A percentile compares a stretch with the other conserved stretches of the same genome.
These are phyloP conservation scores for Florisuga fusca DNA, from an alignment of 2,797 vertebrate genomes.

Conservation along the genomic window DNA sequence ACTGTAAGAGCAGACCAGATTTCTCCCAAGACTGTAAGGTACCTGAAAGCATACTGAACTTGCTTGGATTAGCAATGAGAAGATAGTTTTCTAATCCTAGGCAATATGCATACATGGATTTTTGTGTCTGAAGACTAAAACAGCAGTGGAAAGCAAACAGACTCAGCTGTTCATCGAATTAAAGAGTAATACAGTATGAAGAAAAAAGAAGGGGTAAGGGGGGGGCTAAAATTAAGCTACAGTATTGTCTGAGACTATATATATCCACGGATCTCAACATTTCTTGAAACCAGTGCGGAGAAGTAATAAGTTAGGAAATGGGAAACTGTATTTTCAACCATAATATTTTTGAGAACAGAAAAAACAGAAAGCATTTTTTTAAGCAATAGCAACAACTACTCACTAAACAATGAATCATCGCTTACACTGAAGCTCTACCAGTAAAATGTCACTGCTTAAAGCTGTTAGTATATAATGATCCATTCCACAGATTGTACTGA, in stretches of 20 bases:
- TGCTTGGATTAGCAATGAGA: not conserved
- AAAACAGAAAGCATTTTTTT: not conserved
- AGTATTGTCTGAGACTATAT: not conserved
- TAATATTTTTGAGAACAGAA: not conserved
- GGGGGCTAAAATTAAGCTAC: not conserved
- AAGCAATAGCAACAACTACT: not conserved
- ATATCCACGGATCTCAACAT: not conserved
- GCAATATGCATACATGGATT: not conserved
- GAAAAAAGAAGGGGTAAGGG: not conserved
- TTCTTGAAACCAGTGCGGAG: not conserved
- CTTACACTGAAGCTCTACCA: not conserved
- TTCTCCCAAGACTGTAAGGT: not conserved
- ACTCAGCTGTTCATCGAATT: not conserved
- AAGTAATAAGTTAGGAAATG: not conserved
- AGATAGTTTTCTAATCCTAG: constrained; percentile 5
- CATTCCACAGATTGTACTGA: not conserved
- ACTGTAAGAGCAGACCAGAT: not conserved
- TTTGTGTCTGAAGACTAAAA: not conserved
- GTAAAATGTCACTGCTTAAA: not conserved
- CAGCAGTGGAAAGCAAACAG: not conserved
- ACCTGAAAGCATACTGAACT: not conserved
- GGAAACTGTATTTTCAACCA: not conserved
- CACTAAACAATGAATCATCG: not conserved
- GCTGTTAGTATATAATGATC: not conserved
- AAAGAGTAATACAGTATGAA: not conserved